Evolutionary conservation across 2,888 invertebrate species (phyloP), one percentile per base, ranked within the genome.

Genomic region (Drosophila rubida): DNA sequence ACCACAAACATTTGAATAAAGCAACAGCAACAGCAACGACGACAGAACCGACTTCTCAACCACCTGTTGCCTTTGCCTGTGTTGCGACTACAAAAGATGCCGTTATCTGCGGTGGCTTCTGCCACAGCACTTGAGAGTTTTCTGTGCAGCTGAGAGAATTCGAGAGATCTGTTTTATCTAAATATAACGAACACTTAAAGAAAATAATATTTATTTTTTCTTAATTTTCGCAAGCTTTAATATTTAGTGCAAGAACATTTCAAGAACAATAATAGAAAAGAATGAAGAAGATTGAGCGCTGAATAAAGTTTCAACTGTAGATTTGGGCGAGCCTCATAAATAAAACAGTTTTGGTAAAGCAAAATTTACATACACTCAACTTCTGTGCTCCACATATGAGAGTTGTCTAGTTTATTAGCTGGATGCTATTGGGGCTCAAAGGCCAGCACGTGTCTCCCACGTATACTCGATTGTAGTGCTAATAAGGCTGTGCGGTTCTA

Each of bases 1-100:
- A 73, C 80, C 78, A 69, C 85, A 85, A 82, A 79, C 78, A 75
- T 75, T 75, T 78, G 60, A 73, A 81, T 66, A 65, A 19, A 19
- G 60, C 35, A 66, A 23, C 35, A 74, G 58, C 30, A 65, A 19
- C 30, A 45, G n/a, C 23, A 32, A 42, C 27, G 42, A 35, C 37
- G 42, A 32, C 23, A 39, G 53, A 68, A 70, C 46, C 37, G 57
- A 32, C 39, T 51, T 51, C 46, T 48, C 60, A 62, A 44, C 65
- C 84, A 73, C 69, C 71, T 76, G 84, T 78, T 78, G 80, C 48
- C 39, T n/a, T n/a, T n/a, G n/a, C n/a, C n/a, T n/a, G n/a, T 19
- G 35, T 35, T 2, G 19, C 9, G 42, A 62, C 59, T 64, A 65
- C 75, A 68, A 78, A 68, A 75, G 69, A 61, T 73, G 60, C 77